Percentiles rank a stretch among this genome's conserved stretches.
These are phyloP conservation scores for Tetragonula carbonaria DNA, from an alignment of 2,888 invertebrate species.

Conservation along the genomic window DNA sequence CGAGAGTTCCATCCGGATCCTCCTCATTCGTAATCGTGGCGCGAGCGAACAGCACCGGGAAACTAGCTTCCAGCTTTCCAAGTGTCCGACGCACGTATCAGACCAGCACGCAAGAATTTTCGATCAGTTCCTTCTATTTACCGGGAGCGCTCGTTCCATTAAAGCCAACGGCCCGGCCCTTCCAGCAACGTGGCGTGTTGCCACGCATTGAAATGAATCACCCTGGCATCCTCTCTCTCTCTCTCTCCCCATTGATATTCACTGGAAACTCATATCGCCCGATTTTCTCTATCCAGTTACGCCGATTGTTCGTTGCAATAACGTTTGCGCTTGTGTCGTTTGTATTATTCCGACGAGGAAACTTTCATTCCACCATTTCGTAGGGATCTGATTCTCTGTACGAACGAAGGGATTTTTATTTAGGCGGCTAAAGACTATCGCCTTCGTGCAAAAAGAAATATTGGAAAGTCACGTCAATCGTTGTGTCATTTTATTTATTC, in stretches of 20 bases:
- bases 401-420: too few relatives aligned
- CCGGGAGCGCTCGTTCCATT: neutral
- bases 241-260: neutral
- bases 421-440: too few relatives aligned
- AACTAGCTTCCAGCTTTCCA: constrained; percentile 14
- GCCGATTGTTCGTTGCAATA: constrained; percentile 35
- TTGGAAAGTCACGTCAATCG: too few relatives aligned
- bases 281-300: constrained; percentile 32
- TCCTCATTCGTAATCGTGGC: constrained; percentile 14
- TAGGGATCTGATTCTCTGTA: too few relatives aligned
- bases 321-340: constrained; percentile 23
- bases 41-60: neutral
- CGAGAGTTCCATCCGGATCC: neutral
- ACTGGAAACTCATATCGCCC: constrained; percentile 22
- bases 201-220: constrained; percentile 41
- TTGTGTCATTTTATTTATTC: too few relatives aligned
- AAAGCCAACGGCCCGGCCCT: constrained; percentile 13
- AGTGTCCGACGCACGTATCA: constrained; percentile 25
- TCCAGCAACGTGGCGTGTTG: neutral
- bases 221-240: neutral
- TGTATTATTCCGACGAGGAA: neutral
- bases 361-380: too few relatives aligned
- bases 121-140: constrained; percentile 19
- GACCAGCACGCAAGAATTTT: constrained; percentile 23
- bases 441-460: too few relatives aligned